Conservation (phyloP, 2,797 vertebrate species). For the Sebastes kiyomatsui region DNA sequence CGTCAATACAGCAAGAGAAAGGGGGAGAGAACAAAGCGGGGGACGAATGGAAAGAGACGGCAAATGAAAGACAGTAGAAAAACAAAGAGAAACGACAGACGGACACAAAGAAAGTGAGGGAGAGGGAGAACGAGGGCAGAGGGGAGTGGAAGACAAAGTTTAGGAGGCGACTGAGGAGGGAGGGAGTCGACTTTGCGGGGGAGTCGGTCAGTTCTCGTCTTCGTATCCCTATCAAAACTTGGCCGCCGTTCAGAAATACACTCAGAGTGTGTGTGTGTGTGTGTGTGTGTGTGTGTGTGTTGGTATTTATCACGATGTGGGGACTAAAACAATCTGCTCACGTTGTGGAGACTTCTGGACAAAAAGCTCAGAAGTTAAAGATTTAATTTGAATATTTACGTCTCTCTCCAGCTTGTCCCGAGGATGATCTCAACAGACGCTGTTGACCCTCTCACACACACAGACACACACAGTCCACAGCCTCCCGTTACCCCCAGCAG, state of each 20-base stretch:
- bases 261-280: slow-evolving; percentile 21
- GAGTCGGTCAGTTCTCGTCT: slow-evolving; percentile 55
- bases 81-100: slow-evolving; percentile 1
- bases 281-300: neutral
- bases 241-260: slow-evolving; percentile 58
- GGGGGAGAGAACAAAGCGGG: neutral
- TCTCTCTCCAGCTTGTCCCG: neutral
- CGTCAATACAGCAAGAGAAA: neutral
- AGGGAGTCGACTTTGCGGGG: slow-evolving; percentile 56
- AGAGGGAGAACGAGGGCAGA: slow-evolving; percentile 11
- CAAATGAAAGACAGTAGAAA: neutral
- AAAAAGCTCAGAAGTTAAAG: neutral
- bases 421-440: slow-evolving; percentile 21
- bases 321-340: neutral
- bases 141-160: slow-evolving; percentile 32
- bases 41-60: neutral
- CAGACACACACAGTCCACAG: neutral
- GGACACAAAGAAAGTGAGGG: slow-evolving; percentile 1
- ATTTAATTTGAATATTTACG: neutral
- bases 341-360: neutral
- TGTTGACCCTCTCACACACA: neutral
- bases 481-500: slow-evolving; percentile 60
- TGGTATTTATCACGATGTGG: slow-evolving; percentile 6
- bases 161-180: slow-evolving; percentile 26
- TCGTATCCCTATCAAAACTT: slow-evolving; percentile 54